Conservation (phyloP, 2,797 vertebrate genomes). For the Lates japonicus region DNA sequence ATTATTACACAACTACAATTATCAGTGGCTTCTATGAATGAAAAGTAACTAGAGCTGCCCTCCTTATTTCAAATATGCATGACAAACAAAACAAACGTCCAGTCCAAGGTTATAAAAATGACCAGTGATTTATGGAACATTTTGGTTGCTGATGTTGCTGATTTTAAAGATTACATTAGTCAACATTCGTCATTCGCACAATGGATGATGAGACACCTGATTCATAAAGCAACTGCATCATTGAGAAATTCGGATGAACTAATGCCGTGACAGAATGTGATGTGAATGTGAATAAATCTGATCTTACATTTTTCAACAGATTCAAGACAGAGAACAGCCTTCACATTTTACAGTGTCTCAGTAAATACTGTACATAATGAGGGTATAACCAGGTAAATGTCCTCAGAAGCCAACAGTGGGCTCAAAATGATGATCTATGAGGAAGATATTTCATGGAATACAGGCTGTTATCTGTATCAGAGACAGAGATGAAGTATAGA, state of each 20-base stretch:
- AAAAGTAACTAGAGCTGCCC: constrained; percentile 50
- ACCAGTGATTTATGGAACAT: not conserved
- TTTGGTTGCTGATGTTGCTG: constrained; percentile 8
- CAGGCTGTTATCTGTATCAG: constrained; percentile 1
- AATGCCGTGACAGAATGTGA: not conserved
- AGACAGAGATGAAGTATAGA: not conserved
- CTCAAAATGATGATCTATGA: constrained; percentile 3
- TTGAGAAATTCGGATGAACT: not conserved
- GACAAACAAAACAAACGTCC: not conserved
- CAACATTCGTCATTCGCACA: not conserved
- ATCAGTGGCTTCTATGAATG: constrained; percentile 1
- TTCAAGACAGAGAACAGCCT: constrained; percentile 1
- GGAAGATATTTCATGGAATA: not conserved
- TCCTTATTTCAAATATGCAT: constrained; percentile 12
- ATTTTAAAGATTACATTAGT: not conserved
- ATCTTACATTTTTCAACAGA: not conserved
- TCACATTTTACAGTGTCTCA: not conserved
- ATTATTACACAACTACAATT: constrained; percentile 16
- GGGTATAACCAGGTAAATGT: constrained; percentile 14
- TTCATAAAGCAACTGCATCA: not conserved
- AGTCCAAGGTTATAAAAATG: not conserved
- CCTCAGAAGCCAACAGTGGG: not conserved
- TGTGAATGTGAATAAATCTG: not conserved
- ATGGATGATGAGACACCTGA: not conserved
- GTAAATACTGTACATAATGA: constrained; percentile 15